Evolutionary conservation across 1,140 invertebrate genomes (phyloP).

Genomic region (Dufourea novaeangliae): DNA sequence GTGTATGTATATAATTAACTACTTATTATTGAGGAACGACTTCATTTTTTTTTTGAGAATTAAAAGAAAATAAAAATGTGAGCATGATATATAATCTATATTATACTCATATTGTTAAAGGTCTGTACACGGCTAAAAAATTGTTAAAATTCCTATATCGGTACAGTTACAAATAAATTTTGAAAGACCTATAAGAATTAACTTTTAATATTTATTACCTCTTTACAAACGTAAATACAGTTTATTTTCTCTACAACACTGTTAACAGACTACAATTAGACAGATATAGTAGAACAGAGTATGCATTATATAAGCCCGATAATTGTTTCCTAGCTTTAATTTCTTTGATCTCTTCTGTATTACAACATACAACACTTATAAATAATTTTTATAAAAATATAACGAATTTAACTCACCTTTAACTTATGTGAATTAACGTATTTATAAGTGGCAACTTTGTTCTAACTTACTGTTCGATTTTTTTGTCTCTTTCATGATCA

Average conservation of each 20-base stretch:
- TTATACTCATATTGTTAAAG: constrained; percentile 61
- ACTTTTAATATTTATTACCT: constrained; percentile 34
- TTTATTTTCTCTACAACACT: constrained; percentile 1
- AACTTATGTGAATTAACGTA: neutral
- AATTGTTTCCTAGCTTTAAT: constrained; percentile 1
- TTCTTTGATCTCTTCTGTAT: constrained; percentile 10
- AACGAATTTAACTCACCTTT: neutral
- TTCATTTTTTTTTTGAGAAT: constrained; percentile 23
- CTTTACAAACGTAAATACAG: neutral
- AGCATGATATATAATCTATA: constrained; percentile 47
- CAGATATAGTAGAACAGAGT: neutral
- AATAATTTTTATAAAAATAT: constrained; percentile 5
- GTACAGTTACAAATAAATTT: constrained; percentile 53
- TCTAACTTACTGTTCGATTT: neutral
- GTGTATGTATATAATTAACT: constrained; percentile 24
- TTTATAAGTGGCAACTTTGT: neutral
- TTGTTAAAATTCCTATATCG: constrained; percentile 64
- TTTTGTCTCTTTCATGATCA: neutral
- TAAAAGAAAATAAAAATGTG: constrained; percentile 16
- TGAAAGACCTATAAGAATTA: neutral
- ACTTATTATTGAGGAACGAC: constrained; percentile 28
- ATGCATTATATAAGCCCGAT: neutral
- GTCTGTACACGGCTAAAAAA: constrained; percentile 50
- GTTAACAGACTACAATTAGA: constrained; percentile 3
- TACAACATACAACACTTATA: constrained; percentile 4